Conservation (phyloP, 2,113 vertebrate species). For the Addax nasomaculatus region DNA sequence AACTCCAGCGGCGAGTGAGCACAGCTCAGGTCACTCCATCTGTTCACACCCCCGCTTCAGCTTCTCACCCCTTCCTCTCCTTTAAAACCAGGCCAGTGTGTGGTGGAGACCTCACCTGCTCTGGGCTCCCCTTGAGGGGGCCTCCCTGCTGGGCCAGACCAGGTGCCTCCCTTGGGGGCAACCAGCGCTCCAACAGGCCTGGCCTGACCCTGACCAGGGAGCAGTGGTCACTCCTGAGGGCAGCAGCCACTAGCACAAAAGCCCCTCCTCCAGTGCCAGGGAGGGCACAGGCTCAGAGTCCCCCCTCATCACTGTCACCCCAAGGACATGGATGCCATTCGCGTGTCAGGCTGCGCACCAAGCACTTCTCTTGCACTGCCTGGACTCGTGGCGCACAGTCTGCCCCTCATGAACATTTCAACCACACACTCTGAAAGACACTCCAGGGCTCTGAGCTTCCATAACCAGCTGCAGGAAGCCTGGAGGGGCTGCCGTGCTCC, state of each 20-base stretch:
- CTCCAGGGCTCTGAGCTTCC: not conserved
- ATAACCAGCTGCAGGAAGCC: not conserved
- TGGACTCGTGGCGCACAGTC: not conserved
- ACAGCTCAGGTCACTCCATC: not conserved
- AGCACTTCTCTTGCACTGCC: not conserved
- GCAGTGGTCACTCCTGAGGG: not conserved
- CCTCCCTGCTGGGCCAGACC: not conserved
- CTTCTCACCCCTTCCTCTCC: not conserved
- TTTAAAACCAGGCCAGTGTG: not conserved
- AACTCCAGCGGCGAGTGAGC: not conserved
- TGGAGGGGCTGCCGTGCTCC: not conserved
- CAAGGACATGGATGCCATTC: not conserved
- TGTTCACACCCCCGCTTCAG: not conserved
- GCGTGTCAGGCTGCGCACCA: not conserved
- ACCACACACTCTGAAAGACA: not conserved
- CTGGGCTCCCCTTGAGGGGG: not conserved
- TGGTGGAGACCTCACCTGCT: not conserved
- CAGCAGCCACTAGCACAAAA: not conserved
- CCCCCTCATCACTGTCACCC: not conserved
- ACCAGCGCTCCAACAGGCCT: not conserved
- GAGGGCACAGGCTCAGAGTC: not conserved
- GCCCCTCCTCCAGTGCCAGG: not conserved
- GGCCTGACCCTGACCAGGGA: not conserved
- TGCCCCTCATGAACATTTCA: not conserved
- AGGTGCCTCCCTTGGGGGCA: not conserved